Evolutionary conservation across 2,888 invertebrate species (phyloP).

Genomic region (Apomyelois bistriatella): DNA sequence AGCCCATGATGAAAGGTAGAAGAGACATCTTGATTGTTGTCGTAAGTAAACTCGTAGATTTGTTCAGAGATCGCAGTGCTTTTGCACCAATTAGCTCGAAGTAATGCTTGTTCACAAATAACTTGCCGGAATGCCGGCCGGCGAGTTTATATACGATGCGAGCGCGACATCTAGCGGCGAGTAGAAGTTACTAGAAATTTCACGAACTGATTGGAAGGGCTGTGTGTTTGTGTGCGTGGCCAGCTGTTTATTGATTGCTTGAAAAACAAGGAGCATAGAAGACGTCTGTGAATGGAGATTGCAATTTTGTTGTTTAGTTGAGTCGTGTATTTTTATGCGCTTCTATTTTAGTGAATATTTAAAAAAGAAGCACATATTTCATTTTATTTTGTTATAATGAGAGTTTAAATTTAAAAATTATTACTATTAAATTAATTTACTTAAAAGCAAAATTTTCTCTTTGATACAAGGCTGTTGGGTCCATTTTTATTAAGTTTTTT

Average conservation of each 20-base stretch:
- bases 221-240: constrained; percentile 12
- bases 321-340: neutral
- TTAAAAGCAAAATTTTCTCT: too few relatives aligned
- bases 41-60: neutral
- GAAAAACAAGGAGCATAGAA: neutral
- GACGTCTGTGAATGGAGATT: neutral
- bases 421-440: too few relatives aligned
- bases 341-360: too few relatives aligned
- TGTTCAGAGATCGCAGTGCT: constrained; percentile 14
- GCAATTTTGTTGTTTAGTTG: neutral
- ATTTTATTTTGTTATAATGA: too few relatives aligned
- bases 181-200: constrained; percentile 24
- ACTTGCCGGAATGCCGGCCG: constrained; percentile 29
- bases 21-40: constrained; percentile 35
- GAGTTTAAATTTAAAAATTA: too few relatives aligned
- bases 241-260: constrained; percentile 4
- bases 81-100: constrained; percentile 20
- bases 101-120: constrained; percentile 24
- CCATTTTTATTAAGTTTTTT: too few relatives aligned
- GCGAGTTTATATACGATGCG: constrained; percentile 38
- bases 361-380: too few relatives aligned
- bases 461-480: too few relatives aligned
- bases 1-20: constrained; percentile 39
- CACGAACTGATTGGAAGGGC: constrained; percentile 19
- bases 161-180: constrained; percentile 39